Percentiles rank a stretch among this genome's conserved stretches.
These are phyloP conservation scores for Carcharodon carcharias DNA, from an alignment of 2,797 vertebrate species.

Conservation along the genomic window DNA sequence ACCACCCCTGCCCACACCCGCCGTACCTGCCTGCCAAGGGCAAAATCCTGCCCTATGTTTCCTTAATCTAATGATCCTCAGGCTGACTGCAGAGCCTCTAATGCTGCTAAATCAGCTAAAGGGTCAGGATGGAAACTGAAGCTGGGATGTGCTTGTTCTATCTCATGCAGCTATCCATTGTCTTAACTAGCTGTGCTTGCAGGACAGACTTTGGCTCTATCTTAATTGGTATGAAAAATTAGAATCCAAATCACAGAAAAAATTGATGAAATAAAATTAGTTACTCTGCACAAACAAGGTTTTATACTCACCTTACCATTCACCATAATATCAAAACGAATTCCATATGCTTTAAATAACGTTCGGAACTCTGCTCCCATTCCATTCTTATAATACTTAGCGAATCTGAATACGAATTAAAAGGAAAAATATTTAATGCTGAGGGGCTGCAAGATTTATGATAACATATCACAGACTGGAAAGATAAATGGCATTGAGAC, in stretches of 20 bases:
- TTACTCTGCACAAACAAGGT: fast-evolving
- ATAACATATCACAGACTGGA: too few relatives aligned
- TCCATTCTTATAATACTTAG: conserved; percentile 77
- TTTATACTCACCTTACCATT: conserved; percentile 73
- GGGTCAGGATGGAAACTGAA: background rate
- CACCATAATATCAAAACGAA: conserved; percentile 90
- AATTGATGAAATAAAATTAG: background rate
- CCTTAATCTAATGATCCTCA: too few relatives aligned
- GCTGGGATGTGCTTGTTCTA: background rate
- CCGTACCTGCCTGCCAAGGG: too few relatives aligned
- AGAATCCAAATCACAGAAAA: background rate
- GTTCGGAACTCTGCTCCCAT: conserved; percentile 67
- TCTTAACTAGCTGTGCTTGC: background rate
- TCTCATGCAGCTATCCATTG: background rate
- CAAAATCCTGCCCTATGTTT: too few relatives aligned
- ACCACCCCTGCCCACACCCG: too few relatives aligned
- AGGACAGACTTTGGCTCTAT: background rate
- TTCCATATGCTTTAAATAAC: conserved; percentile 84
- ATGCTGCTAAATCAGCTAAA: too few relatives aligned
- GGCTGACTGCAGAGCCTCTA: too few relatives aligned
- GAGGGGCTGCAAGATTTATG: too few relatives aligned
- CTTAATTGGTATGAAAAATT: background rate
- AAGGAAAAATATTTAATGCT: background rate
- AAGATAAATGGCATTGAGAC: too few relatives aligned
- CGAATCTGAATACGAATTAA: conserved; percentile 62